Evolutionary conservation across 2,113 vertebrate genomes (phyloP).

Genomic region (Chaenocephalus aceratus): DNA sequence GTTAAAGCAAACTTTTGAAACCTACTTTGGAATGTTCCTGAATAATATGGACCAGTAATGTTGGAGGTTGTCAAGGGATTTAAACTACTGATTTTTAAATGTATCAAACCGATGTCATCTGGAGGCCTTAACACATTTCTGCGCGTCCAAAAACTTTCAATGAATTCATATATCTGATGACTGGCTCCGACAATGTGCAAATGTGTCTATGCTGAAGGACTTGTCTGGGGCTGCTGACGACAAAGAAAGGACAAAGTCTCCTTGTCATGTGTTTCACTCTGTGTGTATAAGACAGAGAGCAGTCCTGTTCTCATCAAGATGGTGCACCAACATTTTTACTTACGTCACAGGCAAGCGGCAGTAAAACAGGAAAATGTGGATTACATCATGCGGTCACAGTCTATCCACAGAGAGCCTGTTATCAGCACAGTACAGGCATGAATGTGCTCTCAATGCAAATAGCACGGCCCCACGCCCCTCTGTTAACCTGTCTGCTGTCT

Average conservation of each 20-base stretch:
- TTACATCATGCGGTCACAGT: conserved; percentile 51
- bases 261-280: conserved; percentile 45
- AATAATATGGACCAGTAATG: too few species aligned
- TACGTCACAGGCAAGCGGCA: conserved; percentile 58
- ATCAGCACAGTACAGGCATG: conserved; percentile 57
- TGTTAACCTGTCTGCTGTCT: conserved; percentile 44
- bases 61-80: not conserved
- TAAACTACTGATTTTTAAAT: not conserved
- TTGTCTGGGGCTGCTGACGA: conserved; percentile 15
- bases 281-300: conserved; percentile 40
- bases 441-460: conserved; percentile 67
- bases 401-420: conserved; percentile 53
- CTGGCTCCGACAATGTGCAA: conserved; percentile 20
- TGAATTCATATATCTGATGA: conserved; percentile 17
- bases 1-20: too few species aligned
- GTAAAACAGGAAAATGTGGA: conserved; percentile 57
- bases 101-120: not conserved
- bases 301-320: conserved; percentile 31
- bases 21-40: too few species aligned
- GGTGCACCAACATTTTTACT: conserved; percentile 39
- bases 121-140: not conserved
- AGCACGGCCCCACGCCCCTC: not conserved
- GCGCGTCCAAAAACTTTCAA: not conserved
- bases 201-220: conserved; percentile 26
- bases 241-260: conserved; percentile 57